These are phyloP conservation scores for Parazoanthus swiftii DNA, from an alignment of 92 coral and sea anemone genomes.

Conservation along the genomic window DNA sequence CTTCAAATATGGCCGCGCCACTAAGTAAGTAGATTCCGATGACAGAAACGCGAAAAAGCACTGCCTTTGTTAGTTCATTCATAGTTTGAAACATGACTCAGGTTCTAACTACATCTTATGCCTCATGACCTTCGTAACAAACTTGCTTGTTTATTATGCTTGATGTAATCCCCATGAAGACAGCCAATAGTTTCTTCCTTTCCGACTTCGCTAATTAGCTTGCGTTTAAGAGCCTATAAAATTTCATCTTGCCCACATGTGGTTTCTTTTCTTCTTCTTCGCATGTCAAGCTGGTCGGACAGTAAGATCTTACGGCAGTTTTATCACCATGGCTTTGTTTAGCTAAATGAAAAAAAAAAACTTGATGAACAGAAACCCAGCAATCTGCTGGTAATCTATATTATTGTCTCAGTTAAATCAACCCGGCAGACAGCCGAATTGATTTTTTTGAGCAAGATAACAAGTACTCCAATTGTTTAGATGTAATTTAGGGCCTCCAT, in stretches of 20 bases:
- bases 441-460: too few species aligned
- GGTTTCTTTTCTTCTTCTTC: neutral
- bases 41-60: conserved; percentile 1
- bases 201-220: neutral
- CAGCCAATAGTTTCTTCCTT: neutral
- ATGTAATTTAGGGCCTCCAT: too few species aligned
- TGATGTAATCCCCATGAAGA: neutral
- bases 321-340: neutral
- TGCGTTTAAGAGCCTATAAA: neutral
- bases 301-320: neutral
- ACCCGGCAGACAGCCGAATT: too few species aligned
- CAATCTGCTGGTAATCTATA: too few species aligned
- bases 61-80: conserved; percentile 26
- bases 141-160: neutral
- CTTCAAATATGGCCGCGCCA: conserved; percentile 32
- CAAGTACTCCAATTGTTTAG: too few species aligned
- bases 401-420: too few species aligned
- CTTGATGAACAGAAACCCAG: neutral
- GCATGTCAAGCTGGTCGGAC: neutral
- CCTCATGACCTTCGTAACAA: neutral
- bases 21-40: conserved; percentile 20
- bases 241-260: neutral
- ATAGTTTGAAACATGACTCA: neutral
- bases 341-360: neutral
- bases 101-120: neutral